Conservation (phyloP, 2,888 invertebrate species). For the Cheilosia soror region DNA sequence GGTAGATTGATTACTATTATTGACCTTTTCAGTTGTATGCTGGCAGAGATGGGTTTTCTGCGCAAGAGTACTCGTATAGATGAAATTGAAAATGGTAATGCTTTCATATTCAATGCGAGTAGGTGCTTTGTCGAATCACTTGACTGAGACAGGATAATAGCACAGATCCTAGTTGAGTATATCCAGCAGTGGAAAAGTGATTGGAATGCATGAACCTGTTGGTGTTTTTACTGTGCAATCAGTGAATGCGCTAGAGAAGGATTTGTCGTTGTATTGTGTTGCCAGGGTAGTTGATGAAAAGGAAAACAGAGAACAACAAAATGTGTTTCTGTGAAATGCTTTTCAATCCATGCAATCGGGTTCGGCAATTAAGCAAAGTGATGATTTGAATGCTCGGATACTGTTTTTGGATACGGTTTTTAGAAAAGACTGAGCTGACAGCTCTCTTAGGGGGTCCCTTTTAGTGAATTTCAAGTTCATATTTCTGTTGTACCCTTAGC, state of each 20-base stretch:
- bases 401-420: neutral
- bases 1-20: slow-evolving; percentile 64
- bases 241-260: slow-evolving; percentile 50
- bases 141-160: slow-evolving; percentile 45
- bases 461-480: neutral
- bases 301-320: slow-evolving; percentile 28
- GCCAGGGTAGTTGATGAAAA: slow-evolving; percentile 27
- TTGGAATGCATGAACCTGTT: slow-evolving; percentile 44
- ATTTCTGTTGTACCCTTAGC: too few relatives aligned
- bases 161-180: neutral
- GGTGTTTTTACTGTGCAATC: slow-evolving; percentile 31
- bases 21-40: slow-evolving; percentile 47
- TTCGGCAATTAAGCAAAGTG: slow-evolving; percentile 59
- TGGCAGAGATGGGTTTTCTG: neutral
- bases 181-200: slow-evolving; percentile 4
- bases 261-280: slow-evolving; percentile 37
- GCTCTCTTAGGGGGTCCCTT: neutral
- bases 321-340: slow-evolving; percentile 38
- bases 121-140: neutral
- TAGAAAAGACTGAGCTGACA: too few relatives aligned
- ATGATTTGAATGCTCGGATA: slow-evolving; percentile 22
- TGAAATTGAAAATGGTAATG: slow-evolving; percentile 48
- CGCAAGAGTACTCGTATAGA: neutral
- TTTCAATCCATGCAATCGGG: slow-evolving; percentile 33
- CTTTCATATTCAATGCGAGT: slow-evolving; percentile 30